A percentile compares a stretch with the other conserved stretches of the same genome.
These are phyloP conservation scores for Chamaedrilus cognettii DNA, from an alignment of 2,888 invertebrate genomes.

Conservation along the genomic window DNA sequence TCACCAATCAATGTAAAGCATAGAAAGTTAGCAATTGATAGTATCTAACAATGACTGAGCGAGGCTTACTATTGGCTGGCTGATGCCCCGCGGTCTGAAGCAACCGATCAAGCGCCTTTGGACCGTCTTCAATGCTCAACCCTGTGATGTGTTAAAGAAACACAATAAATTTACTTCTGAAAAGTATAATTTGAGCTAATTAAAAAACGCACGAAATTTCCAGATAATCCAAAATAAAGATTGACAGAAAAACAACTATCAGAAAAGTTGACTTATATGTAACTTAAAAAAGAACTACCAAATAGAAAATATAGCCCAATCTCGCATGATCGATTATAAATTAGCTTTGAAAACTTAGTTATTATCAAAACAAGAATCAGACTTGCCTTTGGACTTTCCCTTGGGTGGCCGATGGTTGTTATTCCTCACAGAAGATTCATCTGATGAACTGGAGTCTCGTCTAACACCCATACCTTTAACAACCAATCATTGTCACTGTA, in stretches of 20 bases:
- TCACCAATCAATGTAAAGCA: neutral
- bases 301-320: too few relatives aligned
- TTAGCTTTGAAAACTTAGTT: too few relatives aligned
- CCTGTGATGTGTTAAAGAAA: too few relatives aligned
- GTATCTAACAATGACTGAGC: too few relatives aligned
- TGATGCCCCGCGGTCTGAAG: conserved; percentile 38
- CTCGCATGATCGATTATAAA: too few relatives aligned
- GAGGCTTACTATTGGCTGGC: too few relatives aligned
- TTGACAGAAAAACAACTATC: neutral
- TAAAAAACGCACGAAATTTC: neutral
- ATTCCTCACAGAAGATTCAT: conserved; percentile 30
- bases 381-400: neutral
- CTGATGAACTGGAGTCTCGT: conserved; percentile 49
- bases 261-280: too few relatives aligned
- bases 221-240: neutral
- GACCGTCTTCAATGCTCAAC: conserved; percentile 55
- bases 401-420: neutral
- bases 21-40: too few relatives aligned
- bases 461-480: neutral
- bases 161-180: too few relatives aligned
- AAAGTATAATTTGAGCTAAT: too few relatives aligned
- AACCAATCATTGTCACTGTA: neutral
- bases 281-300: too few relatives aligned
- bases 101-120: conserved; percentile 52
- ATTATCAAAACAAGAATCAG: too few relatives aligned